Percentiles rank a stretch among this genome's conserved stretches.
phyloP scores from a whole-genome alignment of 2,113 vertebrate genomes.

The Dinomys branickii region DNA sequence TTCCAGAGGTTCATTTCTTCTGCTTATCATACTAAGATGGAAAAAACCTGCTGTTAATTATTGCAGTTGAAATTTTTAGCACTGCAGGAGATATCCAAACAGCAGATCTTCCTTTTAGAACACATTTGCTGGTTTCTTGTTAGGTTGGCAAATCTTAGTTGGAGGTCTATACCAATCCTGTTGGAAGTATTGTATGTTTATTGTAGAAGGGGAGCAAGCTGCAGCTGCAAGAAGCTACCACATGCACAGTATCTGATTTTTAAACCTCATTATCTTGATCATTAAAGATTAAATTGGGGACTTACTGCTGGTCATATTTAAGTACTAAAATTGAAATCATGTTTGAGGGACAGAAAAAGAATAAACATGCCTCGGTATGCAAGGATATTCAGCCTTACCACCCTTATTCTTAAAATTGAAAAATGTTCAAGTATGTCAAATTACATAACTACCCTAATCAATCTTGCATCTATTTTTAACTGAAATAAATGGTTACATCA shows the following conservation, averaged over 20 bases:
- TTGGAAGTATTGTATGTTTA: neutral
- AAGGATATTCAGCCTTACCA: neutral
- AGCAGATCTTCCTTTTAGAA: conserved; percentile 31
- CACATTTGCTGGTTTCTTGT: conserved; percentile 32
- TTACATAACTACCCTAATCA: neutral
- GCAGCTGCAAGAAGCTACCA: neutral
- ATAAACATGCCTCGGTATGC: neutral
- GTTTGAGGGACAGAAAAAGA: conserved; percentile 58
- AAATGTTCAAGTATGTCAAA: neutral
- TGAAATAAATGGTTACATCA: neutral
- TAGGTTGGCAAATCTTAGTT: conserved; percentile 43
- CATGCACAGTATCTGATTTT: conserved; percentile 59
- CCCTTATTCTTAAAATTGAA: conserved; percentile 25
- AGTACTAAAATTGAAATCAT: conserved; percentile 58
- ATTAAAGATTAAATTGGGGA: conserved; percentile 57
- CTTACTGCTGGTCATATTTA: conserved; percentile 65
- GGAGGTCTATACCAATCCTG: conserved; percentile 16
- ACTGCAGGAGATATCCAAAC: conserved; percentile 52
- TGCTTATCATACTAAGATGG: conserved; percentile 54
- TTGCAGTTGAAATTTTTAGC: conserved; percentile 57
- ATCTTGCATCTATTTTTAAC: neutral
- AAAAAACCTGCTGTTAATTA: conserved; percentile 73
- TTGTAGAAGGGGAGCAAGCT: conserved; percentile 33
- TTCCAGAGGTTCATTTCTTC: conserved; percentile 64
- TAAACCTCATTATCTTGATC: conserved; percentile 67